phyloP scores from a whole-genome alignment of 1,140 invertebrate species.

The Neelides sp. region DNA sequence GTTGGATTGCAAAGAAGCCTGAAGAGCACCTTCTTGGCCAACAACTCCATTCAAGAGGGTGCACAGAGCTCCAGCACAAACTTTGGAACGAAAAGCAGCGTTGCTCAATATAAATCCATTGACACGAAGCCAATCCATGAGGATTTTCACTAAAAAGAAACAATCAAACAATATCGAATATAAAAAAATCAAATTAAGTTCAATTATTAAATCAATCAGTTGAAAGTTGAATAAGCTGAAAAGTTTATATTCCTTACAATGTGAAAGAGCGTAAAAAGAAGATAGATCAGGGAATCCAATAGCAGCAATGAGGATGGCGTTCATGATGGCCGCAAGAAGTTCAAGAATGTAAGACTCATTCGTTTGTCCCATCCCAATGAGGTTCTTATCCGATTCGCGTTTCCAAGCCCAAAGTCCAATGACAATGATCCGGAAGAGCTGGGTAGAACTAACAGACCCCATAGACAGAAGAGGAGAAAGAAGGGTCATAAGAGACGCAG shows the following conservation, averaged over 20 bases:
- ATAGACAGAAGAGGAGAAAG: conserved; percentile 17
- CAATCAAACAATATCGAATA: neutral
- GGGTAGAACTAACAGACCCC: conserved; percentile 11
- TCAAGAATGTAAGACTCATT: conserved; percentile 9
- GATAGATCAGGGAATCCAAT: conserved; percentile 15
- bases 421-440: conserved; percentile 20
- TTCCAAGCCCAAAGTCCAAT: conserved; percentile 23
- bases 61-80: conserved; percentile 14
- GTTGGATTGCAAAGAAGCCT: neutral
- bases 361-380: conserved; percentile 8
- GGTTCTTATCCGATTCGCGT: conserved; percentile 14
- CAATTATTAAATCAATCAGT: too few species aligned
- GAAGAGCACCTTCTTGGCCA: conserved; percentile 4
- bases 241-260: conserved; percentile 19
- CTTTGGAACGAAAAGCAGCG: conserved; percentile 17
- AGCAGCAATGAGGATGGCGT: conserved; percentile 16
- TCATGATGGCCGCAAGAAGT: conserved; percentile 10
- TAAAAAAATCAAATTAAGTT: too few species aligned
- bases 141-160: conserved; percentile 23
- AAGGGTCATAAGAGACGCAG: conserved; percentile 8
- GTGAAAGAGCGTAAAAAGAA: conserved; percentile 17
- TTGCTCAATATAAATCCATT: conserved; percentile 13
- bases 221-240: too few species aligned
- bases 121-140: conserved; percentile 23
- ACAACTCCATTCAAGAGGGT: conserved; percentile 21